These are phyloP conservation scores for Campylorhamphus procurvoides DNA, from an alignment of 2,113 vertebrate genomes.

Conservation along the genomic window DNA sequence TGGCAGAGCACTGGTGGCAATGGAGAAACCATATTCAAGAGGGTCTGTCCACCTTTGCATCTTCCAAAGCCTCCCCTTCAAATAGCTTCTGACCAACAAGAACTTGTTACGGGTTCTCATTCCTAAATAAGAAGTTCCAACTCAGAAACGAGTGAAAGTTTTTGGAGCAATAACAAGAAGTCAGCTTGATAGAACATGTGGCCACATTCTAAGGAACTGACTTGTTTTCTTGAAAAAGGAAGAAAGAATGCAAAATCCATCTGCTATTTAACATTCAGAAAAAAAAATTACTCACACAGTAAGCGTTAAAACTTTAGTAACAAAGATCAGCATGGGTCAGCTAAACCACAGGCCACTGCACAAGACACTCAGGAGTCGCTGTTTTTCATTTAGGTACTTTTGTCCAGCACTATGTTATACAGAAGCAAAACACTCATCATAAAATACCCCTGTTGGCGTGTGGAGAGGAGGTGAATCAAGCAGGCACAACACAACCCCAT, in stretches of 20 bases:
- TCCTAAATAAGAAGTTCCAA: neutral
- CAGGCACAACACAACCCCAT: neutral
- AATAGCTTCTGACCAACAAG: neutral
- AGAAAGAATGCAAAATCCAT: neutral
- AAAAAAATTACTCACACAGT: neutral
- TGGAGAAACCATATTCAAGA: neutral
- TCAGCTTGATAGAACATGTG: neutral
- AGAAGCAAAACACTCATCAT: neutral
- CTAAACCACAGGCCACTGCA: neutral
- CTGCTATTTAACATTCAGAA: neutral
- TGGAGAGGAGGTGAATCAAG: neutral
- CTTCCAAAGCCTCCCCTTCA: neutral
- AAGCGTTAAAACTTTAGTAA: neutral
- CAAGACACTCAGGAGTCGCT: neutral
- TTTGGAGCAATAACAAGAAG: neutral
- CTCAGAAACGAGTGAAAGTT: neutral
- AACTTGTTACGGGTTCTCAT: neutral
- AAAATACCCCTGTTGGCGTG: neutral
- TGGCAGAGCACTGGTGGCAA: neutral
- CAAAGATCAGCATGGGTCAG: neutral
- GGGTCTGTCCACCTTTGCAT: neutral
- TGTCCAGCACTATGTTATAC: neutral
- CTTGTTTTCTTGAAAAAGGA: neutral
- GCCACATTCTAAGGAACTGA: neutral
- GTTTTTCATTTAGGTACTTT: neutral